Evolutionary conservation across 1,140 invertebrate genomes (phyloP).

Genomic region (Drosophila melanica): DNA sequence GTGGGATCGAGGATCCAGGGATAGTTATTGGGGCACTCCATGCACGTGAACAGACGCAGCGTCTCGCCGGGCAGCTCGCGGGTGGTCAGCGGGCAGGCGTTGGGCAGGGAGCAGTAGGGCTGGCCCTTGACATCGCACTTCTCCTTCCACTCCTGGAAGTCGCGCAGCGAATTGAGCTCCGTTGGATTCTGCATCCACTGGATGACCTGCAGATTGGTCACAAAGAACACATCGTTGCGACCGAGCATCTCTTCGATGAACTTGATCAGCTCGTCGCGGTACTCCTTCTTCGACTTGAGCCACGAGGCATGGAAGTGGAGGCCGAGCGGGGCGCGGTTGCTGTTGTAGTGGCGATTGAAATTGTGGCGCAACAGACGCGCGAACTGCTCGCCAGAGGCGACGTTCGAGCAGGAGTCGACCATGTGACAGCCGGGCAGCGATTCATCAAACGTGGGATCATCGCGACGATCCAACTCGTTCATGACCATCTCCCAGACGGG

Average conservation of each 20-base stretch:
- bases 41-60: conserved; percentile 95
- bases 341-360: conserved; percentile 96
- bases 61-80: conserved; percentile 96
- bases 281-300: conserved; percentile 97
- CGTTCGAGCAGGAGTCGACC: conserved; percentile 96
- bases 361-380: conserved; percentile 94
- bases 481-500: conserved; percentile 98
- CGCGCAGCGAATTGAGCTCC: conserved; percentile 92
- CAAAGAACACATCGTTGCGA: conserved; percentile 96
- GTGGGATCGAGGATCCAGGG: conserved; percentile 98
- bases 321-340: conserved; percentile 96
- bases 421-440: conserved; percentile 96
- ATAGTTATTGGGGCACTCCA: conserved; percentile 98
- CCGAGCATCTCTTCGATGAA: conserved; percentile 97
- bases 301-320: conserved; percentile 98
- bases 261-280: conserved; percentile 95
- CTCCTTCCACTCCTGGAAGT: conserved; percentile 98
- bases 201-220: conserved; percentile 96
- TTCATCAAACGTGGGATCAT: conserved; percentile 95
- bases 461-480: conserved; percentile 96
- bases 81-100: conserved; percentile 94
- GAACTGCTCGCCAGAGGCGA: conserved; percentile 94
- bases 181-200: conserved; percentile 99
- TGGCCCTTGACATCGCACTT: conserved; percentile 97
- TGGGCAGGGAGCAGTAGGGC: conserved; percentile 95